Percentiles rank a stretch among this genome's conserved stretches.
phyloP scores from a whole-genome alignment of 2,797 vertebrate genomes.

The Morus bassanus region DNA sequence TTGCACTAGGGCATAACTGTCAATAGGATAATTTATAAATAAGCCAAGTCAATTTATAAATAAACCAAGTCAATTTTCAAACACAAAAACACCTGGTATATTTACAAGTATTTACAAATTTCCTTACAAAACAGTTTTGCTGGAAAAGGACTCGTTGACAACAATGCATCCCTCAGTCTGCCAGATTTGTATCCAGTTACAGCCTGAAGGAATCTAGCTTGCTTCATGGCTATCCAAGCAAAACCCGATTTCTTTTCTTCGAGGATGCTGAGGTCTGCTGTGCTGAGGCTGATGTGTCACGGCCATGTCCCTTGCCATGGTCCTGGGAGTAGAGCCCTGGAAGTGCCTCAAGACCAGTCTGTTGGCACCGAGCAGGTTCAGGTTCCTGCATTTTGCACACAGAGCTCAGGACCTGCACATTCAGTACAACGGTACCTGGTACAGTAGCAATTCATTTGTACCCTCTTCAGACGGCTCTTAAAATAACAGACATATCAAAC shows the following conservation, averaged over 20 bases:
- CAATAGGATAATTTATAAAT: background rate
- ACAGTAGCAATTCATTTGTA: background rate
- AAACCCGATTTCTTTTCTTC: background rate
- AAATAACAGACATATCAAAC: background rate
- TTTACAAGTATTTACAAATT: background rate
- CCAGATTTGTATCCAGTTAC: background rate
- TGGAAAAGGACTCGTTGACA: background rate
- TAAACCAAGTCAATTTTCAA: background rate
- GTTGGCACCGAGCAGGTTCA: background rate
- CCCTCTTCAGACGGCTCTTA: background rate
- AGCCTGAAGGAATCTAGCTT: background rate
- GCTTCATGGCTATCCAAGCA: background rate
- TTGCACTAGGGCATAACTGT: background rate
- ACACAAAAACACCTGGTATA: background rate
- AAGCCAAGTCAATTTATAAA: background rate
- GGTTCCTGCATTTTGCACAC: background rate
- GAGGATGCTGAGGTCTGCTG: background rate
- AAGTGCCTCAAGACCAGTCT: background rate
- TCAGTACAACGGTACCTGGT: background rate
- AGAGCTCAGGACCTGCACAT: background rate
- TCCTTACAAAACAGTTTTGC: background rate
- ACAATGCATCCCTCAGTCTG: background rate
- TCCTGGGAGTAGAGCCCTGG: background rate
- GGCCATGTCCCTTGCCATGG: fast-evolving
- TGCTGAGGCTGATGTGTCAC: background rate